Evolutionary conservation across 2,797 vertebrate genomes (phyloP).

Genomic region (Acanthis flammea): DNA sequence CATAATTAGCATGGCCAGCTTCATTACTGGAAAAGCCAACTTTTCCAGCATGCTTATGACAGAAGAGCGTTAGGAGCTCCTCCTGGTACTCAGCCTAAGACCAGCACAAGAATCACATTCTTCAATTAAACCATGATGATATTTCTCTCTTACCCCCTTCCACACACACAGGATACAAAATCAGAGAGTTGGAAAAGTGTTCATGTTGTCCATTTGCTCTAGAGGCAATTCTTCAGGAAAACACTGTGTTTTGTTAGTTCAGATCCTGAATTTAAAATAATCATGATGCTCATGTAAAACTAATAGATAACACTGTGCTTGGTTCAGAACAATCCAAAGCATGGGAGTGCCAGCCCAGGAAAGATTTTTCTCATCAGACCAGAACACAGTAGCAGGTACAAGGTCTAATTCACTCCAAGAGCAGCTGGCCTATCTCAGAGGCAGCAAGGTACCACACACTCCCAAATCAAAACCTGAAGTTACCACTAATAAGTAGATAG

Average conservation of each 20-base stretch:
- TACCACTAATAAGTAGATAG: background rate
- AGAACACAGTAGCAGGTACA: background rate
- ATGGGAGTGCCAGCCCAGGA: background rate
- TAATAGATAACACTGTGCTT: background rate
- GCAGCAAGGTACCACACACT: background rate
- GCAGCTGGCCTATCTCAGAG: background rate
- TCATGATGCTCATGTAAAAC: background rate
- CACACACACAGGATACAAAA: background rate
- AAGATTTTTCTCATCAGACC: background rate
- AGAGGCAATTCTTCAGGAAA: background rate
- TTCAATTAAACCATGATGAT: background rate
- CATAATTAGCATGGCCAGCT: background rate
- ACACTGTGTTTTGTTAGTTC: background rate
- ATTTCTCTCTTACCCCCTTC: background rate
- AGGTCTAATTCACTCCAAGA: background rate
- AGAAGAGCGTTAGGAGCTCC: background rate
- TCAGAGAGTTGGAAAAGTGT: background rate
- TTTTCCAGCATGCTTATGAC: background rate
- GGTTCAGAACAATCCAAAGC: background rate
- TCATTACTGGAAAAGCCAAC: background rate
- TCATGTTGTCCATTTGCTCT: background rate
- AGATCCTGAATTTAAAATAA: background rate
- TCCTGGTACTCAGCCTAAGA: background rate
- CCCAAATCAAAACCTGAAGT: background rate
- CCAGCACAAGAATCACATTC: fast-evolving